Evolutionary conservation across 2,113 vertebrate species (phyloP), one percentile per base, ranked within the genome.

Genomic region (Cichladusa arquata): DNA sequence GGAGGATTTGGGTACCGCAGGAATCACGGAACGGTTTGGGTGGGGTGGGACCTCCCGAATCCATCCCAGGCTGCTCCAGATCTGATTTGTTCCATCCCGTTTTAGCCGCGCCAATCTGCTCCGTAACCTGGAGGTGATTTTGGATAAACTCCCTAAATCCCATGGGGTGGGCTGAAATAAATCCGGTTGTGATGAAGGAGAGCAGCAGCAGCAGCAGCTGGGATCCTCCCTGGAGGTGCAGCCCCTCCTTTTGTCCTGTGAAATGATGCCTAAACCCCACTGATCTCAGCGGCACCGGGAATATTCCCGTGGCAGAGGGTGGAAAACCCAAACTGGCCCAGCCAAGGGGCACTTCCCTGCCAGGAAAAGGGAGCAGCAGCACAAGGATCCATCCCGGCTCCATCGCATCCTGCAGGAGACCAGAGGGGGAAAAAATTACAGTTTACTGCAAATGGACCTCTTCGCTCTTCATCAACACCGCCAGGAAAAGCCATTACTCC

Each of bases 391-490:
- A 44, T 11, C 45, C 45, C 45, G 45, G 45, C 45, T 47, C 45
- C 45, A 44, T 9, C 66, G 10, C 22, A 15, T 86, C 80, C 93
- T n/a, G 88, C 72, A 12, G 86, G 93, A 92, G 44, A 44, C 28
- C 56, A 45, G 72, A 40, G 48, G 17, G 16, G 28, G 9, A 9
- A n/a, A 40, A 91, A 90, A 90, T 81, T 92, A 83, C 81, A 86
- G 86, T 96, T 93, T 95, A 95, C 94, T 96, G 96, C 95, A 95
- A 97, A 96, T 96, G 93, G 93, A 62, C 86, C 96, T 95, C 92
- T 97, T 97, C 95, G 38, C 96, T 96, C 96, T 92, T 97, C 95
- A 96, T 96, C 95, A 95, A 96, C 94, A 93, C 90, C n/a, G 97
- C 19, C 22, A 88, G 81, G 90, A 95, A 96, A 96, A 97, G 93